Conservation (phyloP, 2,113 vertebrate species). For the Brevimyrus niger region DNA sequence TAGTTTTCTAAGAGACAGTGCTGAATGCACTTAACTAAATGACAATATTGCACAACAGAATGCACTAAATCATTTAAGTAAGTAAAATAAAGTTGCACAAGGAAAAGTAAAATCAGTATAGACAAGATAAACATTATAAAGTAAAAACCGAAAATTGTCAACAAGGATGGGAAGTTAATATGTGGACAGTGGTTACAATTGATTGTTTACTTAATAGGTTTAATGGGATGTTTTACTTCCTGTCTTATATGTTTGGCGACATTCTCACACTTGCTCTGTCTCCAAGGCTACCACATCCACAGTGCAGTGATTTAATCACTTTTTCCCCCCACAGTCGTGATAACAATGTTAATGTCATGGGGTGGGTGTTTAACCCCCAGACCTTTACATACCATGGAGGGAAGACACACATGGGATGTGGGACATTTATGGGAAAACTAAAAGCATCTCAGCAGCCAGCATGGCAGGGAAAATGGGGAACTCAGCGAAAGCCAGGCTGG, state of each 20-base stretch:
- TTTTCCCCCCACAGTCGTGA: neutral
- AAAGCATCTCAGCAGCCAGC: neutral
- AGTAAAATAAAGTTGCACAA: neutral
- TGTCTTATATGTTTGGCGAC: neutral
- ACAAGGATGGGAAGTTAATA: neutral
- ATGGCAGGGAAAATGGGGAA: neutral
- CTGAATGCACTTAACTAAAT: neutral
- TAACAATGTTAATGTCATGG: neutral
- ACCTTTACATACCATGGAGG: neutral
- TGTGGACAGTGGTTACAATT: neutral
- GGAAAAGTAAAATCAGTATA: neutral
- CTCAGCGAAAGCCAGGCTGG: too few relatives aligned
- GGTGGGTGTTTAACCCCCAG: neutral
- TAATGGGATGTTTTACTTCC: neutral
- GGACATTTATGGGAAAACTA: neutral
- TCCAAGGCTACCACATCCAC: neutral
- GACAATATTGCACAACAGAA: neutral
- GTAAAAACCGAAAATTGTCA: neutral
- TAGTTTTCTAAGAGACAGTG: neutral
- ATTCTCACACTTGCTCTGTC: neutral
- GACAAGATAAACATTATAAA: neutral
- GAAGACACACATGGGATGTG: neutral
- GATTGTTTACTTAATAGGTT: neutral
- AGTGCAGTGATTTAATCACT: constrained; percentile 8
- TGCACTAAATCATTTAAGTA: neutral